Conservation (phyloP, 2,888 invertebrate species). For the Isoperla grammatica region DNA sequence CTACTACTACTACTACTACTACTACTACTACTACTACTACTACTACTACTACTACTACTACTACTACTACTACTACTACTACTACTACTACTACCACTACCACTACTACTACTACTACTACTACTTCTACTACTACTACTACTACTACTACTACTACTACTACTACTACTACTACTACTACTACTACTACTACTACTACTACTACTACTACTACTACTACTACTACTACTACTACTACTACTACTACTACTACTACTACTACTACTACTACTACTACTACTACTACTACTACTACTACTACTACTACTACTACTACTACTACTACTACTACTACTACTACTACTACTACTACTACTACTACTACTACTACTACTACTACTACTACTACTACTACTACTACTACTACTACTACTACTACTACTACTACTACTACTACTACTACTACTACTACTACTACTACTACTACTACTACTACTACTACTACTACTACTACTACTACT, state of each 20-base stretch:
- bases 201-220: conserved; percentile 12
- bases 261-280: conserved; percentile 12
- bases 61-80: too few species aligned
- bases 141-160: too few species aligned
- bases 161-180: too few species aligned
- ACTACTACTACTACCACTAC: too few species aligned
- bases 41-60: too few species aligned
- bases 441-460: conserved; percentile 12
- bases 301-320: conserved; percentile 12
- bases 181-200: conserved; percentile 11
- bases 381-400: conserved; percentile 12
- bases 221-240: conserved; percentile 12
- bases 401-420: conserved; percentile 12
- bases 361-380: conserved; percentile 12
- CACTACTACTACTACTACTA: too few species aligned
- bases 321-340: conserved; percentile 12
- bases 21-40: too few species aligned
- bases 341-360: conserved; percentile 12
- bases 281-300: conserved; percentile 12
- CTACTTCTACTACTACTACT: too few species aligned
- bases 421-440: conserved; percentile 12
- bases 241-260: conserved; percentile 12
- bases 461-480: conserved; percentile 12
- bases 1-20: too few species aligned
- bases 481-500: conserved; percentile 12